Evolutionary conservation across 30 jellyfish, hydroid and myxozoan species (phyloP).

Genomic region (Nemopilema nomurai): DNA sequence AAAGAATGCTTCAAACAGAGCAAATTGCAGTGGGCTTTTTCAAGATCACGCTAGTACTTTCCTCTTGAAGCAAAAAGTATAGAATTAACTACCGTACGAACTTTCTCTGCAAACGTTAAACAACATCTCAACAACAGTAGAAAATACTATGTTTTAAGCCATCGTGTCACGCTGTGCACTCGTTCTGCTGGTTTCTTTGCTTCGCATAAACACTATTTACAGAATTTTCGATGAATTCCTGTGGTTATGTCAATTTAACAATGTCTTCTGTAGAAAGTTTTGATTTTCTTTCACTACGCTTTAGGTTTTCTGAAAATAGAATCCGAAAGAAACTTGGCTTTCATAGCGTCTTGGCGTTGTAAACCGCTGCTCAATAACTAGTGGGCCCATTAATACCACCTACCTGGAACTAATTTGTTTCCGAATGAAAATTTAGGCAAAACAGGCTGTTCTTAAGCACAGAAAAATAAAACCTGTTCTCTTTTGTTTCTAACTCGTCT

Average conservation of each 20-base stretch:
- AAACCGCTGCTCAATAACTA: background rate
- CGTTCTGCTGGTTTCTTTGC: background rate
- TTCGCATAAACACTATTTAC: background rate
- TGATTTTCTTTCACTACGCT: background rate
- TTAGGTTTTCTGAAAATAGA: background rate
- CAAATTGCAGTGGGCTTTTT: too few relatives aligned
- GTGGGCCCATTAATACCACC: background rate
- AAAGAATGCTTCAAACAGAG: too few relatives aligned
- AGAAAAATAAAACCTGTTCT: background rate
- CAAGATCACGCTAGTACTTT: too few relatives aligned
- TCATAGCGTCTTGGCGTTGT: background rate
- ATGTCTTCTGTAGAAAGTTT: background rate
- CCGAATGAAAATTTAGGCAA: background rate
- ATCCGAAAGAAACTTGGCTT: background rate
- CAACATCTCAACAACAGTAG: too few relatives aligned
- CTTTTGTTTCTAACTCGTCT: background rate
- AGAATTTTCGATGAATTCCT: background rate
- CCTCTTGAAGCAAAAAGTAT: too few relatives aligned
- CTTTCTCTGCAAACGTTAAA: too few relatives aligned
- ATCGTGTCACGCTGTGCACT: too few relatives aligned
- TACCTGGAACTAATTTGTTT: background rate
- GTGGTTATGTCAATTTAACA: background rate
- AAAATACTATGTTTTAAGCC: too few relatives aligned
- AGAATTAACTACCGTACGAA: too few relatives aligned
- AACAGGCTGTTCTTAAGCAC: background rate